Evolutionary conservation across 2,113 vertebrate species (phyloP).

Genomic region (Oostethus manadensis): DNA sequence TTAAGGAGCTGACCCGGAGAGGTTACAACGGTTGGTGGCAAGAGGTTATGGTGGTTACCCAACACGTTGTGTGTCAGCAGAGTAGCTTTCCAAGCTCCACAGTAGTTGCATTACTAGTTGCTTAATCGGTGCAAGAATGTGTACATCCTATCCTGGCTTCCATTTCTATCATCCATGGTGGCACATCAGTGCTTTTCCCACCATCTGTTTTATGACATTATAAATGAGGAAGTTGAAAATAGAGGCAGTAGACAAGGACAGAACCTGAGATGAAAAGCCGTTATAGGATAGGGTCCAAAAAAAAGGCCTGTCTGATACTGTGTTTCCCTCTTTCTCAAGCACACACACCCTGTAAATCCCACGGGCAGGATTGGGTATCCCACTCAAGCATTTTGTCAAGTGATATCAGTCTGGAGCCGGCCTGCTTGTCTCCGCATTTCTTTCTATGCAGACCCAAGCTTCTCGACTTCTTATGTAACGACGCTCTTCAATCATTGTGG

Average conservation of each 20-base stretch:
- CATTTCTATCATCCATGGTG: constrained; percentile 21
- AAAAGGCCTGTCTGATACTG: constrained; percentile 6
- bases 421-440: neutral
- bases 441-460: constrained; percentile 7
- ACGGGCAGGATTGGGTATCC: constrained; percentile 19
- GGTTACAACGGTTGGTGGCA: constrained; percentile 15
- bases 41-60: neutral
- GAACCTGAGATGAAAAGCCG: constrained; percentile 8
- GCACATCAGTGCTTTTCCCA: constrained; percentile 21
- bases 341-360: neutral
- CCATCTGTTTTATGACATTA: constrained; percentile 6
- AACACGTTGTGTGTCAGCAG: constrained; percentile 11
- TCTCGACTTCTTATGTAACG: constrained; percentile 37
- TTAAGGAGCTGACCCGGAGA: constrained; percentile 5
- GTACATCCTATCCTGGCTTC: constrained; percentile 1
- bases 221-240: constrained; percentile 28
- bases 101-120: neutral
- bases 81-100: constrained; percentile 1
- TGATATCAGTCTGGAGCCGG: constrained; percentile 28
- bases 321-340: neutral
- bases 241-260: constrained; percentile 10
- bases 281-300: constrained; percentile 1
- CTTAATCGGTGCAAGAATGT: neutral
- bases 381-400: constrained; percentile 4
- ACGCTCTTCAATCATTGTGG: constrained; percentile 5